These are phyloP conservation scores for Dynastes hyllus DNA, from an alignment of 2,888 invertebrate species.

Conservation along the genomic window DNA sequence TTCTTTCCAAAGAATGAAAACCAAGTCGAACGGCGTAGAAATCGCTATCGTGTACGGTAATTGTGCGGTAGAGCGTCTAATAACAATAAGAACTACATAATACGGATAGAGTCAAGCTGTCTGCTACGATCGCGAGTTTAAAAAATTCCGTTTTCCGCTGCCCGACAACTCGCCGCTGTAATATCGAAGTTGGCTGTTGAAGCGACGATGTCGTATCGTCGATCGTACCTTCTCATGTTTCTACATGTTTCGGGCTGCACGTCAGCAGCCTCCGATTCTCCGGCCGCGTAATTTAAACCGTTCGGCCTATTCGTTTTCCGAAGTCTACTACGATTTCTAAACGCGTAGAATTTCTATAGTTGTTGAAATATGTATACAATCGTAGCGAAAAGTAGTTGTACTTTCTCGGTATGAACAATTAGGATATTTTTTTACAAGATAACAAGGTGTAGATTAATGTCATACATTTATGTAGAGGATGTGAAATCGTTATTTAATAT, in stretches of 20 bases:
- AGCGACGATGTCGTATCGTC: neutral
- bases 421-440: no score
- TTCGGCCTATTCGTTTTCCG: neutral
- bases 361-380: neutral
- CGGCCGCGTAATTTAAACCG: neutral
- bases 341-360: neutral
- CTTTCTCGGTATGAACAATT: no score
- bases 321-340: neutral
- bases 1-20: no score
- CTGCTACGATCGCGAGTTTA: conserved; percentile 24
- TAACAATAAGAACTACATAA: conserved; percentile 38
- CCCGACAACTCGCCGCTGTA: neutral
- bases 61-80: conserved; percentile 19
- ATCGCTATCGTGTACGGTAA: neutral
- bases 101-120: conserved; percentile 43
- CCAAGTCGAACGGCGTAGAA: neutral
- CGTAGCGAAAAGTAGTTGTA: neutral
- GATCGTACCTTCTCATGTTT: neutral
- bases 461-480: no score
- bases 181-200: no score
- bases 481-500: no score
- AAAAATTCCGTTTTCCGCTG: conserved; percentile 30
- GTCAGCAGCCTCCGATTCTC: conserved; percentile 2
- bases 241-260: conserved; percentile 8
- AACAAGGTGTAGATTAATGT: no score